These are phyloP conservation scores for Rhipidura dahli DNA, from an alignment of 2,113 vertebrate species.

Conservation along the genomic window DNA sequence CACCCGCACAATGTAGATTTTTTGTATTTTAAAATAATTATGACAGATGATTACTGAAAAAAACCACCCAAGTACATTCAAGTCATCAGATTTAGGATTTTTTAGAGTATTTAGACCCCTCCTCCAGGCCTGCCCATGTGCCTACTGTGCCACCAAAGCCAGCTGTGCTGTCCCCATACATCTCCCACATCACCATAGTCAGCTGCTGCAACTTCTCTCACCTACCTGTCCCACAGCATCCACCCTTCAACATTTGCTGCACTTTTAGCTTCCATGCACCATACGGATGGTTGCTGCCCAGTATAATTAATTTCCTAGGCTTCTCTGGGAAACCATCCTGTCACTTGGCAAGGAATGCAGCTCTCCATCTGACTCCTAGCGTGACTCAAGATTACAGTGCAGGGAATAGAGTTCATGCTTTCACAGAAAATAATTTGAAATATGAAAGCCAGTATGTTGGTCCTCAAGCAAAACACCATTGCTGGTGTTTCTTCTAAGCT, in stretches of 20 bases:
- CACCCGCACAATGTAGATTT: background rate
- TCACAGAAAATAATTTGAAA: background rate
- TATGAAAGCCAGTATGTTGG: background rate
- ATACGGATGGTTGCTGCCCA: background rate
- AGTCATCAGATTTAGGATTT: background rate
- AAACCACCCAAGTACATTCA: accelerated
- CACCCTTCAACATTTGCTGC: background rate
- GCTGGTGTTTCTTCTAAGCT: background rate
- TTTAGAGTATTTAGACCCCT: background rate
- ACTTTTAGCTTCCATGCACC: background rate
- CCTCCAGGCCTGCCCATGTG: background rate
- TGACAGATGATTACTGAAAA: background rate
- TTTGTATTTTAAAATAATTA: background rate
- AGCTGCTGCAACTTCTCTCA: background rate
- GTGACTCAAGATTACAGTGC: background rate
- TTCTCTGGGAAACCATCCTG: background rate
- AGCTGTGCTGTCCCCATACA: background rate
- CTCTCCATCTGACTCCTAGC: background rate
- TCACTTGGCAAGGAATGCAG: background rate
- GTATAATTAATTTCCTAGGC: background rate
- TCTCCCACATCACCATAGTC: background rate
- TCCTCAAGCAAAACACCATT: background rate
- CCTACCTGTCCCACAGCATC: background rate
- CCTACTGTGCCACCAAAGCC: background rate
- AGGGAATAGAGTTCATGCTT: background rate